Conservation (phyloP, 2,797 vertebrate species). For the Serranus cabrilla region DNA sequence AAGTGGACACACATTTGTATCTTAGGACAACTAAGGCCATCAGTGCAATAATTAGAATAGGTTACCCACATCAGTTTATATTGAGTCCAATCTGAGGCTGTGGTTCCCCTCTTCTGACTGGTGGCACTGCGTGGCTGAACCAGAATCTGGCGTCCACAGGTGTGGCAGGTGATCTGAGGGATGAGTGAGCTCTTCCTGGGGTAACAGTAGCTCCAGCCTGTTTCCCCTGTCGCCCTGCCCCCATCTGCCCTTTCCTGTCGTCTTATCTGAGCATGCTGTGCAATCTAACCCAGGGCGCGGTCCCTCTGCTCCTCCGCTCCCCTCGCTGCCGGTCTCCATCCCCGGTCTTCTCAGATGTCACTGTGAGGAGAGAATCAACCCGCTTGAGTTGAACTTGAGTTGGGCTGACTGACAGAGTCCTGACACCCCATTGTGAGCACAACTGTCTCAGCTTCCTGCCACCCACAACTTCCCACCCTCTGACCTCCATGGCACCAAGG, state of each 20-base stretch:
- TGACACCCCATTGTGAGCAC: constrained; percentile 61
- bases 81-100: not conserved
- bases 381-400: constrained; percentile 62
- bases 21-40: no score
- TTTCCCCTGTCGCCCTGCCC: constrained; percentile 41
- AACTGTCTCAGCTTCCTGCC: constrained; percentile 64
- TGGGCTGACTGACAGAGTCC: constrained; percentile 68
- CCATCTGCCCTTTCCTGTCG: constrained; percentile 73
- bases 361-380: constrained; percentile 67
- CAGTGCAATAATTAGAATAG: no score
- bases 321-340: constrained; percentile 44
- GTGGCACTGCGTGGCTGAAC: constrained; percentile 37
- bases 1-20: no score
- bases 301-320: constrained; percentile 42
- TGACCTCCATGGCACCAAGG: constrained; percentile 58
- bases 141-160: constrained; percentile 56
- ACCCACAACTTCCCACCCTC: constrained; percentile 58
- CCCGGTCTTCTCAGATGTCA: constrained; percentile 71
- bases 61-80: not conserved
- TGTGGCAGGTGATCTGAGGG: constrained; percentile 75
- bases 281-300: constrained; percentile 69
- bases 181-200: constrained; percentile 82
- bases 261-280: constrained; percentile 76
- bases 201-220: constrained; percentile 55
- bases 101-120: constrained; percentile 34